Evolutionary conservation across 2,113 vertebrate species (phyloP), one percentile per base, ranked within the genome.

Genomic region (Petrocephalus zakoni): DNA sequence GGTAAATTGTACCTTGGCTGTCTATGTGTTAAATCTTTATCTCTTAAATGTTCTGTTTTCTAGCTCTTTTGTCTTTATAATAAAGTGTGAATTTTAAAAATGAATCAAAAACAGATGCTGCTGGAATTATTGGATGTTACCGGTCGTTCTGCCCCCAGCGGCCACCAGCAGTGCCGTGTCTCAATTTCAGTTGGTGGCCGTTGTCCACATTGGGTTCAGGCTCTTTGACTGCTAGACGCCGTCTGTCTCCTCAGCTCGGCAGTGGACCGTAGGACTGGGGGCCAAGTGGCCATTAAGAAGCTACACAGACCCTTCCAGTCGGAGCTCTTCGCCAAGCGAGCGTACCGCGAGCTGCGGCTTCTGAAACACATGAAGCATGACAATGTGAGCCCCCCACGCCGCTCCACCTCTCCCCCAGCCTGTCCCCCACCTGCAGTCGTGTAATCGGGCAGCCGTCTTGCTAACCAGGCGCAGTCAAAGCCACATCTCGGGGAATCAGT

Each of bases 281-380:
- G 91, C 91, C 97, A 95, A 91, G 98, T 99, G 92, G 98, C 98
- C 15, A 99, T 99, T 91, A 99, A 99, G 96, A 99, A 99, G 88
- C 90, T 99, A 89, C 97, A 98, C 93, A 97, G 98, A 56, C 98
- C 98, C 0, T 99, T 99, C 92, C 98, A 99, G 93, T 98, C 98
- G 0, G 97, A 98, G 85, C 96, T 99, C 64, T 99, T 97, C 25
- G 98, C 98, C 91, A 99, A 99, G 90, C 94, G 98, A 89, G 97
- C 98, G 75, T 99, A 97, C 93, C 95, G 98, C 42, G 98, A 99
- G 92, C 96, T 99, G 91, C 94, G 97, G 42, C 97, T 99, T 2
- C 96, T 99, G 89, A 99, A 99, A 75, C 98, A 99, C 94, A 99
- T 99, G 98, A 97, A 97, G 88, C 98, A 99, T 6, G 98, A 99